Percentiles rank a stretch among this genome's conserved stretches.
These are phyloP conservation scores for Dascyllus trimaculatus DNA, from an alignment of 2,113 vertebrate species.

Conservation along the genomic window DNA sequence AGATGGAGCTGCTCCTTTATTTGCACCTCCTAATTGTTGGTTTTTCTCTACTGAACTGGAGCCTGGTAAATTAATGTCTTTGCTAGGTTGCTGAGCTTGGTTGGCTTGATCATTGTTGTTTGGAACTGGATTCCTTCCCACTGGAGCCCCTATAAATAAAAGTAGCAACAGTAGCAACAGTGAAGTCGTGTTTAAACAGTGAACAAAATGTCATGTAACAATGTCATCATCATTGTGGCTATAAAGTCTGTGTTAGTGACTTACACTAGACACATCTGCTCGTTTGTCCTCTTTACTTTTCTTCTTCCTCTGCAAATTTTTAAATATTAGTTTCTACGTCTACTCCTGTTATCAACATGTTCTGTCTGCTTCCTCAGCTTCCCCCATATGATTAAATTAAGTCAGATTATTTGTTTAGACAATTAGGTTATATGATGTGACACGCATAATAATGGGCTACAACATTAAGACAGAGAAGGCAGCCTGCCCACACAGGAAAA, in stretches of 20 bases:
- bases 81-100: background rate
- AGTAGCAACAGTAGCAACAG: background rate
- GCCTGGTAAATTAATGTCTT: too few species aligned
- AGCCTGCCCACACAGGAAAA: background rate
- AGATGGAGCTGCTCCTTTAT: too few species aligned
- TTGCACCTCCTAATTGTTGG: too few species aligned
- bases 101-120: background rate
- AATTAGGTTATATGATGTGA: slow-evolving; percentile 12
- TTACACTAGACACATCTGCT: background rate
- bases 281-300: too few species aligned
- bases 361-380: slow-evolving; percentile 1
- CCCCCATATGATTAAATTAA: background rate
- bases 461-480: background rate
- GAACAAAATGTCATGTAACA: background rate
- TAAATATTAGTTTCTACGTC: background rate
- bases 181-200: background rate
- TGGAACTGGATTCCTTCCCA: background rate
- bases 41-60: background rate
- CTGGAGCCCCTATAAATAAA: slow-evolving; percentile 8
- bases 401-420: background rate
- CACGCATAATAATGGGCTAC: background rate
- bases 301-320: background rate
- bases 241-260: background rate
- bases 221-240: background rate
- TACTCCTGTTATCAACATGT: background rate